Evolutionary conservation across 2,888 invertebrate genomes (phyloP), one percentile per base, ranked within the genome.

Genomic region (Flexamia atlantica): DNA sequence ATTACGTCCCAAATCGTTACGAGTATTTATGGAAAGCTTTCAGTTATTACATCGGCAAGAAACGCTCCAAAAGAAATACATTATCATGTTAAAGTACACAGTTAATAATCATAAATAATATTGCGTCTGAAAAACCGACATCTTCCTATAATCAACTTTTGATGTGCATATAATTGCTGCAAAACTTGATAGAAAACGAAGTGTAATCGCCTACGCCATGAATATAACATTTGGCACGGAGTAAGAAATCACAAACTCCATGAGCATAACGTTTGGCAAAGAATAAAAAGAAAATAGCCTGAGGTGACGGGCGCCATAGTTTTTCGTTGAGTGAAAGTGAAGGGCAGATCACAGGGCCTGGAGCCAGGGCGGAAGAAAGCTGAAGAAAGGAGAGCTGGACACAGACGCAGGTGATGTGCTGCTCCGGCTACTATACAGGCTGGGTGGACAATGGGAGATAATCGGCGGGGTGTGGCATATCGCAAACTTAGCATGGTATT

Each of bases 321-420:
- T 64, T 64, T 64, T 64, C 53, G 64, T 28, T 23, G 46, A 12
- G 64, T 64, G 64, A 64, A 64, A 64, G 64, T 64, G 64, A 64
- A 64, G 64, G 64, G 64, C 5, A 4, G 53, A n/a, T 2, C 20
- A 53, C 12, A 4, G 12, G 64, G 12, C 57, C 64, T n/a, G 64
- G 30, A 30, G 64, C 28, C 64, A 28, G 64, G 28, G 64, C 28
- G 28, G 28, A 64, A 64, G 64, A 28, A 28, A 64, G 64, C 64
- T 25, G 64, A 57, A 57, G 57, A 57, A 57, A 57, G 57, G 57
- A 5, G 57, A 57, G 20, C 20, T 57, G 30, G 28, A 28, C 7
- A 28, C 17, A 64, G 4, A 30, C 28, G 30, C 12, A 17, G 23
- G 64, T 28, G 28, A 28, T 64, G 64, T 3, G 10, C 64, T 3